Base-by-base conservation (phyloP, 2,797 vertebrate species). In the Oreonectes daqikongensis region DNA sequence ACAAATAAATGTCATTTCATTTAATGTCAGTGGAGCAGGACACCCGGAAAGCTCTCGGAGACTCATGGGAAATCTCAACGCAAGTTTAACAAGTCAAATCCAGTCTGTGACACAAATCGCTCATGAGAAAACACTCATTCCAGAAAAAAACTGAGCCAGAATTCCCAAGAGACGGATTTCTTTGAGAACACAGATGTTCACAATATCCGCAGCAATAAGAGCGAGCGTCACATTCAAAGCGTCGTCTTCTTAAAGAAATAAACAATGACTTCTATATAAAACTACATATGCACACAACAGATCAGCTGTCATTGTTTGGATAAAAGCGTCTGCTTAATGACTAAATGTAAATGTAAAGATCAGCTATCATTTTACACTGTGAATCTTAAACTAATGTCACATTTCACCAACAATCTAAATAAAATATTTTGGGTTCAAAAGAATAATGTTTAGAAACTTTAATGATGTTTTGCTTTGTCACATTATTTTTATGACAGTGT, bases 161-260 rank as follows among this genome's bases (percentile, higher is more conserved):
- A 66, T 60, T 78, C 81, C 81, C 81, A 22, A n/a, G 65, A 75
- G 84, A 60, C 38, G 18, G 1, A 7, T 17, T 53, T 67, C 26
- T 61, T 75, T 80, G 74, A 83, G 79, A 85, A 83, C 55, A 40
- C 81, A 83, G 81, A 83, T 85, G 84, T 80, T 80, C 79, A 52
- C 35, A 73, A 72, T n/a, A 50, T 74, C 57, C 53, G 66, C 78
- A 9, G 52, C 18, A 69, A 78, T 80, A 72, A 28, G 75, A 81
- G 67, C 18, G 17, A 22, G 18, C 48, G 46, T 2, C 40, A 18
- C 30, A 14, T n/a, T 2, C 70, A 8, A 6, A 18, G 14, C 32
- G 11, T 53, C 32, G 11, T 53, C 50, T 38, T 55, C 35, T 70
- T 26, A 3, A 40, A 3, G 44, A 17, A 26, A 57, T 14, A 26